Base-by-base conservation (phyloP, 2,888 invertebrate species). In the Deilephila elpenor region DNA sequence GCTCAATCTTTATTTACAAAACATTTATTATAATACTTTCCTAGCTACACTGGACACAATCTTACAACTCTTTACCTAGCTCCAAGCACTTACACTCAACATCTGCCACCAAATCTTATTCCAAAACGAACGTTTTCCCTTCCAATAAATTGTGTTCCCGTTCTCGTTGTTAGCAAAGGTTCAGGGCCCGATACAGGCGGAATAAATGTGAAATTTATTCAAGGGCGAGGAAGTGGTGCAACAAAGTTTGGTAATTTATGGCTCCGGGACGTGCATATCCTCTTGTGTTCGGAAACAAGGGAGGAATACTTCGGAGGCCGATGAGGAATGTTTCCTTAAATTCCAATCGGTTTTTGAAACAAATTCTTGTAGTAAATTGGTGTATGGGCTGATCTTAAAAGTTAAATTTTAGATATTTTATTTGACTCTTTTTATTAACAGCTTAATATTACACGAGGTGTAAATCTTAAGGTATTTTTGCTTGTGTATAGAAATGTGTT, bases 151-250 rank as follows among this genome's bases (percentile, higher is more conserved):
- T n/a, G 56, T 53, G 56, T 62, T 56, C 62, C 61, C 56, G 61
- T 34, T 71, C 34, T 62, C 71, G 61, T 59, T 73, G 62, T 73
- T 72, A 51, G 72, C 67, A 2, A 37, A 56, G 25, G 56, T 17
- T 44, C 34, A 73, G 70, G 73, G 61, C 51, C 19, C 34, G 70
- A 61, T 51, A 71, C 71, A 59, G 51, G 20, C 62, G 17, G 73
- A 74, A 86, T 82, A 83, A 83, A 86, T 81, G 84, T 75, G 77
- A 83, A 84, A 86, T 84, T 84, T 87, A 88, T 88, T 86, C 85
- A 85, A 82, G 79, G 79, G 81, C 76, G 78, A 78, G 79, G 81
- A 78, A 82, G 80, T 80, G 77, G 74, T 81, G 81, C 81, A 82
- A 78, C 83, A 81, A 85, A 86, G 77, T 83, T 84, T 75, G 71